Base-by-base conservation (phyloP, 2,888 invertebrate species). In the Trichogramma dendrolimi region DNA sequence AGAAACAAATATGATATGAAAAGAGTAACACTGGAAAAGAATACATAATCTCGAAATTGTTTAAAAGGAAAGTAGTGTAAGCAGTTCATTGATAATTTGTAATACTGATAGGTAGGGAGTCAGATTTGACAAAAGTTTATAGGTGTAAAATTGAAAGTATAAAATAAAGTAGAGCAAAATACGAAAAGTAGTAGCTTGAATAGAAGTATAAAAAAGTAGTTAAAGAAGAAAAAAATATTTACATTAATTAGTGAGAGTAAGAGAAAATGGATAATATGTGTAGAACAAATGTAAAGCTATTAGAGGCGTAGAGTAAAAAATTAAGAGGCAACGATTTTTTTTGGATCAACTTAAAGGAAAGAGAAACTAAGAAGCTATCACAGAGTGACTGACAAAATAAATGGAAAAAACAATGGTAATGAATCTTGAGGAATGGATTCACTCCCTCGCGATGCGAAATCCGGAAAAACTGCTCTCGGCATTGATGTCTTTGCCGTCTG, bases 361-460 rank as follows among this genome's bases (percentile, higher is more conserved):
- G 41, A 50, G 44, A 38, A 49, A 41, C 42, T 42, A 56, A 14
- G 14, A n/a, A 50, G 27, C 52, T 55, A 4, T 49, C 7, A 47
- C 5, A 47, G 5, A n/a, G 5, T 2, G 27, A n/a, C 11, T 5
- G 11, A 11, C 5, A 6, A 44, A 61, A 58, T 6, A 42, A 53
- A 41, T 27, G 38, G 51, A 44, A 41, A 3, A 27, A 54, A 63
- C 57, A 62, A 60, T 40, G 52, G 50, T 39, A 42, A 60, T 63
- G 61, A 46, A 40, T 14, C 11, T 40, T 4, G 44, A 7, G 11
- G 27, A 48, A 55, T 47, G 54, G 48, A 10, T 51, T 75, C 69
- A 76, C 67, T 75, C 79, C 68, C 76, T 80, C 62, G 79, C 77
- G 55, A 80, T 72, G 58, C 80, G 76, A 56, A 77, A 74, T 5